Base-by-base conservation (phyloP, 92 coral and sea anemone species). In the Porites lobata region DNA sequence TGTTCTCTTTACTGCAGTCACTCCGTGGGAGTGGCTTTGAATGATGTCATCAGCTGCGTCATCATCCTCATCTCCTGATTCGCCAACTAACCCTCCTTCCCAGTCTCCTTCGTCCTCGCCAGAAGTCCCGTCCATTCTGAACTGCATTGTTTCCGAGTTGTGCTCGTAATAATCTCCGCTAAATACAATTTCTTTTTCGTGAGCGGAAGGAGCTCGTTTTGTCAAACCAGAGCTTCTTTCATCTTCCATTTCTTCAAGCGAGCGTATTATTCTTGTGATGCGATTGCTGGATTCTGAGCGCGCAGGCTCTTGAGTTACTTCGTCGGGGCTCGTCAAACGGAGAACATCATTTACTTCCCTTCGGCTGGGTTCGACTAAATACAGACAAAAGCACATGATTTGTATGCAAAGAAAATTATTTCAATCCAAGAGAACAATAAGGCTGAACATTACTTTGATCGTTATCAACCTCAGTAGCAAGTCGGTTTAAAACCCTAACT, bases 181-280 rank as follows among this genome's bases (percentile, higher is more conserved):
- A 50, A 82, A 58, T 19, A 43, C 15, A 75, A 50, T 65, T 73
- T 19, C 65, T 11, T 24, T 50, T 5, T 21, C 53, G 43, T 77
- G 57, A 38, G n/a, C 77, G 4, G 51, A 54, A 8, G 52, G 76
- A 56, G 65, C 63, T 19, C 26, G 43, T 63, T 73, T 47, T 12
- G 13, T 51, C 57, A 66, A 64, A 74, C 65, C 87, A 18, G 80
- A 84, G 24, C 22, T 38, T 57, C 78, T 74, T 72, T 87, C 91
- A 26, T 92, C 85, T 69, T 92, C 94, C 57, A 92, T 92, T 86
- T 83, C 91, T 38, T 92, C 94, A 73, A 92, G 77, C 53, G 92
- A 92, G 52, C 89, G 90, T 9, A 92, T 86, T 38, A 92, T 88
- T 85, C 89, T 86, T 43, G 68, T 92, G 52, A 76, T 86, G 12